Evolutionary conservation across 1,140 invertebrate genomes (phyloP), one percentile per base, ranked within the genome.

Genomic region (Platorchestia sp.): DNA sequence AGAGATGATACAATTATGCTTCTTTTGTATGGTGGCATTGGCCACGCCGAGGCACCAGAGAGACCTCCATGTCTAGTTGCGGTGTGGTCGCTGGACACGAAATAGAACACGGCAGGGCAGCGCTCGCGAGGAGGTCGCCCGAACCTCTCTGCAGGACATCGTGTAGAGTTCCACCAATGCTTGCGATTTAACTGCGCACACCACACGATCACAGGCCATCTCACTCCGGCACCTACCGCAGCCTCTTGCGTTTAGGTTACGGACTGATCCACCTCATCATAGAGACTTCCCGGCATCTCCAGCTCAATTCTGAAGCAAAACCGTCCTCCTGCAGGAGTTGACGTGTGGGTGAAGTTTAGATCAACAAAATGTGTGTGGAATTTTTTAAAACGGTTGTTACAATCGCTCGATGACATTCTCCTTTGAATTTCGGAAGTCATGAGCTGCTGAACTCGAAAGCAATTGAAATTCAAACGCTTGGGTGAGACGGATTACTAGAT

Each of bases 111-210:
- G 43, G n/a, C 41, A 41, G 36, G 16, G 41, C 14, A 14, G 41
- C 87, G 87, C 14, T 14, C 87, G 41, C 6, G 45, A 47, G 91
- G 91, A 93, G 91, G 91, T 47, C 91, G 43, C 44, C 45, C 45
- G 36, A 93, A 45, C 3, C 43, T 42, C 91, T n/a, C 91, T 45
- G 45, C 91, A 45, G 91, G 91, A 93, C 45, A 93, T 36, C 91
- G 91, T 93, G 91, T 93, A 16, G 40, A 40, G 91, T 93, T 93
- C 91, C 91, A 47, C 91, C 91, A 93, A 93, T 93, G 91, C 91
- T 93, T 93, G 91, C 91, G 40, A 93, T 93, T 93, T 93, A 93
- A 93, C 91, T 45, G 91, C 91, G 45, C 44, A 44, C 45, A n/a
- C 91, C 91, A 93, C 91, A 93, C 91, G 91, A 93, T 93, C 91